Base-by-base conservation (phyloP, 1,140 invertebrate genomes). In the Pissodes strobi region DNA sequence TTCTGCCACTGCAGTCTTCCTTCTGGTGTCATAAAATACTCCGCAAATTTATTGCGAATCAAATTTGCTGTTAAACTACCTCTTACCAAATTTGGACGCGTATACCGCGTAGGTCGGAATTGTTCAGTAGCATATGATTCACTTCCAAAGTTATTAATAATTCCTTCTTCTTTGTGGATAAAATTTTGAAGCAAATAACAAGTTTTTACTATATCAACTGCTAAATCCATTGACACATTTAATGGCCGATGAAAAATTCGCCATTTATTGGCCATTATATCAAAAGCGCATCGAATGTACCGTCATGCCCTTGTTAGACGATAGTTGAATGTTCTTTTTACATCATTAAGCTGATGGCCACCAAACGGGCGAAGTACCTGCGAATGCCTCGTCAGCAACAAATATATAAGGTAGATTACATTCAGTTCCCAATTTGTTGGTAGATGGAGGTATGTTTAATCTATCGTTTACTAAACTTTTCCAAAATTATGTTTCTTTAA, bases 261-360 rank as follows among this genome's bases (percentile, higher is more conserved):
- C 76, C 74, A 79, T 63, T 76, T 78, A 53, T 77, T 78, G 9
- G 61, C 15, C 9, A 74, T 18, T 10, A 76, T 72, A 8, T 69
- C 73, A 64, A 76, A 76, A 12, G 70, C 22, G 72, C 81, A 81
- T 69, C 83, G 80, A n/a, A 81, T 69, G 13, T 76, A 72, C 48
- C 76, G 43, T 59, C 79, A 57, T 13, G 76, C 78, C 59, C 75
- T 69, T 23, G 70, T 68, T 12, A 80, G 46, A 22, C 77, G 62
- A 67, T 83, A 83, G 66, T 84, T 83, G 68, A 79, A 83, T 13
- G 81, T 71, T 65, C 58, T 64, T 70, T 72, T 76, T 43, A 75
- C 53, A 13, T 70, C 51, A 21, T 66, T 52, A 30, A 81, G 62
- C 41, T 53, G 34, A 51, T 60, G 77, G 63, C 74, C 72, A 17